Conservation (phyloP, 2,888 invertebrate species). For the Eupithecia subumbrata region DNA sequence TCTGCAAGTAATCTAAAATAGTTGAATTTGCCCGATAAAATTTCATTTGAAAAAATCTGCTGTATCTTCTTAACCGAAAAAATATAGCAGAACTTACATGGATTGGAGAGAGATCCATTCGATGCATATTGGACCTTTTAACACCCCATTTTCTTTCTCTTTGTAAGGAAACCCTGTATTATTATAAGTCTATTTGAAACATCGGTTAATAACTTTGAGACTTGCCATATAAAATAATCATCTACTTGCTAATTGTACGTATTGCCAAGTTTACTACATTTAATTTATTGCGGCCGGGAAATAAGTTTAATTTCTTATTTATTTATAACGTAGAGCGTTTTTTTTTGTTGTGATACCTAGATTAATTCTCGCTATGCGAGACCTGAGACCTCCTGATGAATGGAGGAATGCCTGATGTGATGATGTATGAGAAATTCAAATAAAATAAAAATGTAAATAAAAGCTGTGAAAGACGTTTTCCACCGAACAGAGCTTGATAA, state of each 20-base stretch:
- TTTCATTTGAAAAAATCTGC: neutral
- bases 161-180: neutral
- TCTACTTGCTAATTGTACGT: neutral
- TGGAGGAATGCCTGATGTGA: neutral
- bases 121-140: neutral
- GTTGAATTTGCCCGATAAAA: too few relatives aligned
- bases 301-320: slow-evolving; percentile 32
- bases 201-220: neutral
- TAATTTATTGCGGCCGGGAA: slow-evolving; percentile 27
- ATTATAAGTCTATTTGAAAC: neutral
- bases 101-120: neutral
- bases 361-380: slow-evolving; percentile 1
- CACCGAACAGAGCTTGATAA: slow-evolving; percentile 50
- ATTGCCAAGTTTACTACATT: slow-evolving; percentile 1
- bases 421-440: slow-evolving; percentile 5
- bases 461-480: slow-evolving; percentile 44
- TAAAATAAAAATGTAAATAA: slow-evolving; percentile 30
- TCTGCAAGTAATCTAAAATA: too few relatives aligned
- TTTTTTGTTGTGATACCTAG: slow-evolving; percentile 25
- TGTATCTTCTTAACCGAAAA: too few relatives aligned
- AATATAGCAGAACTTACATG: neutral
- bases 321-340: slow-evolving; percentile 28
- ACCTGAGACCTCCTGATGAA: neutral
- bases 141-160: neutral
- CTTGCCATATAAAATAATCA: neutral